Base-by-base conservation (phyloP, 1,140 invertebrate species). In the Apolygus lucorum region DNA sequence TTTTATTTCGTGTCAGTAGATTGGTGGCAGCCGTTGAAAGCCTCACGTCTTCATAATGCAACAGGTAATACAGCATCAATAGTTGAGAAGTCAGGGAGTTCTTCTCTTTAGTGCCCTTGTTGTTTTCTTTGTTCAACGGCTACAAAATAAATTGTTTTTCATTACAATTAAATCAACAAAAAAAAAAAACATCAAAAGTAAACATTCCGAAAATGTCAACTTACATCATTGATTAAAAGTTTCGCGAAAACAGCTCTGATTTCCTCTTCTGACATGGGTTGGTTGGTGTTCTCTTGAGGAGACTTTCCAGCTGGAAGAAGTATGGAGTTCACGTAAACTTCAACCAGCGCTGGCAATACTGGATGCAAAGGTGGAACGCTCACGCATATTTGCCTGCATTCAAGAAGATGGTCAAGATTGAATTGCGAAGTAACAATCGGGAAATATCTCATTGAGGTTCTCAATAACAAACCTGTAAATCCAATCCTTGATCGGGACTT, bases 311-410 rank as follows among this genome's bases (percentile, higher is more conserved):
- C 88, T 1, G 90, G 88, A 29, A 93, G 84, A 22, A 98, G 82
- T 68, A 98, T 90, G 1, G 94, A 96, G 78, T 93, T 95, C 0
- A 98, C 93, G 76, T 95, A 99, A 0, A 95, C 93, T 81, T 98
- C 95, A 0, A 98, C 90, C 4, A 99, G 79, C n/a, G 90, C 88
- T 0, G 94, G 94, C 72, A 98, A 82, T 17, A 97, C 90, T 0
- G 95, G 92, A 83, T 99, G 95, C 28, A 99, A 78, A 0, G 96
- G 96, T 25, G 90, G 85, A 0, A 86, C 85, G 68, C 91, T 90
- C 59, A 87, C 87, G 74, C 92, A 93, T 54, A 98, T 91, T 82
- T 99, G 96, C 72, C 88, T 86, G 34, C 17, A 27, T 69, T 26
- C 26, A 69, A 2, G 28, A 63, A 21, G 13, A 11, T 17, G 59